Percentiles rank a stretch among this genome's conserved stretches.
Evolutionary conservation across 2,113 vertebrate species (phyloP).

Genomic region (Arothron firmamentum): DNA sequence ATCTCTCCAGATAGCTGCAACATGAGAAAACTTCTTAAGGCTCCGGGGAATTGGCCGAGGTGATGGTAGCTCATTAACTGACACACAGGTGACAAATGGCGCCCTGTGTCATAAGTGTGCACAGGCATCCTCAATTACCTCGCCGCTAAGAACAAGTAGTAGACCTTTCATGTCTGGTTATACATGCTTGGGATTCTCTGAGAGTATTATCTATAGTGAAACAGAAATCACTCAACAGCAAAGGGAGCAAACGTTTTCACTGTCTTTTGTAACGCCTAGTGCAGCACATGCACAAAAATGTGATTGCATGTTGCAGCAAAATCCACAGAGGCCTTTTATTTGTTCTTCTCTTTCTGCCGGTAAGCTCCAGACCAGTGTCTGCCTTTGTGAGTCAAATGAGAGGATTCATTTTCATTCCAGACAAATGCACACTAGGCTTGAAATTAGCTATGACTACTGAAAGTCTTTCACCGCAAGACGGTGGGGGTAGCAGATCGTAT

Average conservation of each 20-base stretch:
- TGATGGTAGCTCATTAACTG: conserved; percentile 47
- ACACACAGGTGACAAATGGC: conserved; percentile 54
- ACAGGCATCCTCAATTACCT: conserved; percentile 36
- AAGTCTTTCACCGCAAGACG: not conserved
- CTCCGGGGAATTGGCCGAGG: conserved; percentile 25
- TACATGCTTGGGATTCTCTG: conserved; percentile 27
- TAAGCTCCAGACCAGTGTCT: not conserved
- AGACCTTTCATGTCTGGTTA: conserved; percentile 13
- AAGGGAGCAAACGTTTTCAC: conserved; percentile 1
- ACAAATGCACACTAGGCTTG: not conserved
- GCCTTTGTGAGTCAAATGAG: conserved; percentile 7
- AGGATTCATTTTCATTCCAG: conserved; percentile 3
- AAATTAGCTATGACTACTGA: not conserved
- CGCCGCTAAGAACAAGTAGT: conserved; percentile 21
- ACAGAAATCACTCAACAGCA: too few relatives aligned
- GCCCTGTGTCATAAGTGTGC: conserved; percentile 31
- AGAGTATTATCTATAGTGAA: not conserved
- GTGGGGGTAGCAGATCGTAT: not conserved
- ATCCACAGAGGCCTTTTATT: conserved; percentile 9
- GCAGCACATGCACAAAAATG: conserved; percentile 17
- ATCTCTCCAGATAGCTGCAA: conserved; percentile 39
- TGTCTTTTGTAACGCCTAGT: conserved; percentile 23
- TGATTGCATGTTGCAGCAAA: conserved; percentile 9
- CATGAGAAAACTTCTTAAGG: conserved; percentile 53
- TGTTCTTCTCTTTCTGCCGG: conserved; percentile 10